Percentiles rank a stretch among this genome's conserved stretches.
Conservation (phyloP, 2,797 vertebrate genomes). For the Acomys russatus region DNA sequence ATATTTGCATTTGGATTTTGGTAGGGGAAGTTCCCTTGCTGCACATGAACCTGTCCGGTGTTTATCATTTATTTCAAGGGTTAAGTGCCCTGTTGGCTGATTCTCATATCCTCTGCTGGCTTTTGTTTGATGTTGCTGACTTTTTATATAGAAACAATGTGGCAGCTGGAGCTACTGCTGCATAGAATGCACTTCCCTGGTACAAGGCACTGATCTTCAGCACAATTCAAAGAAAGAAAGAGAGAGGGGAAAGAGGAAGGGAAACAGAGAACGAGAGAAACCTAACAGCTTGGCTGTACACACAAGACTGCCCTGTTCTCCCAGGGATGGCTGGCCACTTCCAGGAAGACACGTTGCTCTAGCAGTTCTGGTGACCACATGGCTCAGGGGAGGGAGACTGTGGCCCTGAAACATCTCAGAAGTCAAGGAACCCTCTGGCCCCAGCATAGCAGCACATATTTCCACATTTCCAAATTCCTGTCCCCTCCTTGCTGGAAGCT, state of each 20-base stretch:
- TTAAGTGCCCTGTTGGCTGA: not conserved
- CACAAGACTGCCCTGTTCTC: not conserved
- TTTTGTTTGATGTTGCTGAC: not conserved
- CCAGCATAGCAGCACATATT: not conserved
- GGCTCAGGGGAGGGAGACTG: not conserved
- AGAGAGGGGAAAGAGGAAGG: not conserved
- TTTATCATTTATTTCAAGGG: not conserved
- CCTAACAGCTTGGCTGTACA: not conserved
- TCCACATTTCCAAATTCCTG: conserved; percentile 57
- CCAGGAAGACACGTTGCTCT: not conserved
- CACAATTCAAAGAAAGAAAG: no score
- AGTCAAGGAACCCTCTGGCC: not conserved
- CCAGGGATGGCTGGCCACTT: not conserved
- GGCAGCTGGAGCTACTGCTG: not conserved
- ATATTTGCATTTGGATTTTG: not conserved
- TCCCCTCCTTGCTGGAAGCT: not conserved
- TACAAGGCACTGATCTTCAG: not conserved
- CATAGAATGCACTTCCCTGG: not conserved
- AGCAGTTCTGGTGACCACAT: not conserved
- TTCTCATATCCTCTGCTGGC: not conserved
- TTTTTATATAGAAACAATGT: not conserved
- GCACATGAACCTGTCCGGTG: not conserved
- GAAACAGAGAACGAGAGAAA: no score
- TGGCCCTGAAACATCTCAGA: not conserved
- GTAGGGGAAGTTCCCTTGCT: not conserved